These are phyloP conservation scores for Podarcis cretensis DNA, from an alignment of 2,113 vertebrate genomes.

Conservation along the genomic window DNA sequence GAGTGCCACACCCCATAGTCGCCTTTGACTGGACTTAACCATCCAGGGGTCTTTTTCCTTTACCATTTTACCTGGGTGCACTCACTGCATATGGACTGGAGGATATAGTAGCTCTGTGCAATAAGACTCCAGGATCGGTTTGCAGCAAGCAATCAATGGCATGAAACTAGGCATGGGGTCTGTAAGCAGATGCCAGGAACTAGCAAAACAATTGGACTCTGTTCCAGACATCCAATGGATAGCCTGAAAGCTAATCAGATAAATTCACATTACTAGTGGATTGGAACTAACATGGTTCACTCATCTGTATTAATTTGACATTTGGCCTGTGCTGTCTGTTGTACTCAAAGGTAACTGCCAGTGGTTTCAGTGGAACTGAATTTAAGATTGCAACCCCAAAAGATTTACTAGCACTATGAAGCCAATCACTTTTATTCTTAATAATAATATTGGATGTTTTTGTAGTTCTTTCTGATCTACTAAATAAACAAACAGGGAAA, in stretches of 20 bases:
- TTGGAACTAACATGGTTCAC: not conserved
- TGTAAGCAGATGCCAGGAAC: not conserved
- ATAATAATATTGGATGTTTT: not conserved
- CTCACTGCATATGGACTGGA: not conserved
- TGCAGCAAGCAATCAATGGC: not conserved
- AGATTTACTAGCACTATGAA: not conserved
- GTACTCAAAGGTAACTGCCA: not conserved
- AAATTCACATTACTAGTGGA: not conserved
- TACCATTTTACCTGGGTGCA: not conserved
- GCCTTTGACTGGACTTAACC: no score
- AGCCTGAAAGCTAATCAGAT: not conserved
- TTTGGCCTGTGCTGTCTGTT: not conserved
- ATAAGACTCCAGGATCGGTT: not conserved
- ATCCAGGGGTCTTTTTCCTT: no score
- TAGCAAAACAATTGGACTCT: not conserved
- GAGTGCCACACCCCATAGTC: no score
- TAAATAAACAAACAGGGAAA: no score
- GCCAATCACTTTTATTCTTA: not conserved
- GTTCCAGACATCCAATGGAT: not conserved
- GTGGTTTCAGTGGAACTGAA: not conserved
- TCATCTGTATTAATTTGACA: not conserved
- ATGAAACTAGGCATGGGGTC: not conserved
- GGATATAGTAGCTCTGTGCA: not conserved
- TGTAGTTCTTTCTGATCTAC: not conserved
- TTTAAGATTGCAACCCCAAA: not conserved